These are phyloP conservation scores for Andrena haemorrhoa DNA, from an alignment of 2,888 invertebrate species.

Conservation along the genomic window DNA sequence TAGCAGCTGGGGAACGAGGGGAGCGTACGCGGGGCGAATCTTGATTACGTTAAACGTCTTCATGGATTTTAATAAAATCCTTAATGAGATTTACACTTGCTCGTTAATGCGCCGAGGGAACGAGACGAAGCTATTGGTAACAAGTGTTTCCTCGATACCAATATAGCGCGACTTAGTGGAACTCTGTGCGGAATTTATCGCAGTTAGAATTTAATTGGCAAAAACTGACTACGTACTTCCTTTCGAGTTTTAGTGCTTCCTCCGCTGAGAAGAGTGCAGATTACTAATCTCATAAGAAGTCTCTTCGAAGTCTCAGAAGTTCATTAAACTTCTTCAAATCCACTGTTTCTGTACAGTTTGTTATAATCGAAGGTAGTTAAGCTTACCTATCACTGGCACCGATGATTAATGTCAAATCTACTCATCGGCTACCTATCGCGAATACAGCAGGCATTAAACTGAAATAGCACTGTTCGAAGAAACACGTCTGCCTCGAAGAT, in stretches of 20 bases:
- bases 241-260: too few relatives aligned
- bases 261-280: too few relatives aligned
- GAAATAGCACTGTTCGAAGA: background rate
- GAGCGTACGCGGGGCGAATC: slow-evolving; percentile 44
- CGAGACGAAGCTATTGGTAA: background rate
- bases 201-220: too few relatives aligned
- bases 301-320: background rate
- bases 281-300: background rate
- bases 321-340: too few relatives aligned
- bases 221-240: too few relatives aligned
- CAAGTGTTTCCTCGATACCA: background rate
- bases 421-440: background rate
- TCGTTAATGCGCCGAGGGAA: slow-evolving; percentile 43
- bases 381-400: background rate
- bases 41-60: slow-evolving; percentile 50
- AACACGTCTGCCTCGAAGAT: background rate
- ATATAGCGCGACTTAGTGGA: background rate
- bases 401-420: background rate
- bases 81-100: slow-evolving; percentile 58
- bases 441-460: background rate
- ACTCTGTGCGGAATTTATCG: background rate
- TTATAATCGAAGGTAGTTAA: background rate
- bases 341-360: too few relatives aligned
- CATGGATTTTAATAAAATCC: slow-evolving; percentile 44
- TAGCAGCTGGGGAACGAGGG: slow-evolving; percentile 16